These are phyloP conservation scores for Capreolus pygargus DNA, from an alignment of 2,113 vertebrate species.

Conservation along the genomic window DNA sequence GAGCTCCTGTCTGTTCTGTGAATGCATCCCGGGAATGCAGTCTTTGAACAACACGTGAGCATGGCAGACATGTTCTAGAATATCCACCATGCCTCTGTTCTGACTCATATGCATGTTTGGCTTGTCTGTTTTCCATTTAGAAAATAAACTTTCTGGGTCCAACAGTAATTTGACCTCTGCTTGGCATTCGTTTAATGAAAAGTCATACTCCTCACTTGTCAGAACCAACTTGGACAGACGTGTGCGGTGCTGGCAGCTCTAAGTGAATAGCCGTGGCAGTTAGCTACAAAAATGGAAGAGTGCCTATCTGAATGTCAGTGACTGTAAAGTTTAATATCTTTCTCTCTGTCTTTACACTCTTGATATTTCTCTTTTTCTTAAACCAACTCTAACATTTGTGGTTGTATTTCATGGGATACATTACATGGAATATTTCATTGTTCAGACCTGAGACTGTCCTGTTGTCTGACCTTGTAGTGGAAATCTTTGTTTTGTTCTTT, in stretches of 20 bases:
- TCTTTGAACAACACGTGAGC: neutral
- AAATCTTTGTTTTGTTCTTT: neutral
- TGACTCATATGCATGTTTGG: constrained; percentile 31
- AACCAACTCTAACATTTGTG: neutral
- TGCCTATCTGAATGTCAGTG: neutral
- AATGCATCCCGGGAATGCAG: neutral
- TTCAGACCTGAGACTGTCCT: neutral
- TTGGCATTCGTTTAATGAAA: constrained; percentile 32
- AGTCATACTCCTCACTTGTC: constrained; percentile 35
- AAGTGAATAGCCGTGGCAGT: neutral
- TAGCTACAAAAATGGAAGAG: neutral
- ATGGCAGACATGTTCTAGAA: neutral
- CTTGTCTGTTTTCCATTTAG: constrained; percentile 47
- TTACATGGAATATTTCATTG: neutral
- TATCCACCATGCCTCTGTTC: neutral
- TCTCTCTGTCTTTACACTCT: neutral
- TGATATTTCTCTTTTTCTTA: neutral
- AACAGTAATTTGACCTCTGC: constrained; percentile 41
- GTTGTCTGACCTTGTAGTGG: neutral
- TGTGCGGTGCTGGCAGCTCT: neutral
- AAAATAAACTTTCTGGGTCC: constrained; percentile 28
- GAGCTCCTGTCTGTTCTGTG: neutral
- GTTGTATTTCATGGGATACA: neutral
- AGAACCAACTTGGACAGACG: constrained; percentile 3
- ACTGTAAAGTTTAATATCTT: neutral